Conservation (phyloP, 2,797 vertebrate genomes). For the Platalea minor region DNA sequence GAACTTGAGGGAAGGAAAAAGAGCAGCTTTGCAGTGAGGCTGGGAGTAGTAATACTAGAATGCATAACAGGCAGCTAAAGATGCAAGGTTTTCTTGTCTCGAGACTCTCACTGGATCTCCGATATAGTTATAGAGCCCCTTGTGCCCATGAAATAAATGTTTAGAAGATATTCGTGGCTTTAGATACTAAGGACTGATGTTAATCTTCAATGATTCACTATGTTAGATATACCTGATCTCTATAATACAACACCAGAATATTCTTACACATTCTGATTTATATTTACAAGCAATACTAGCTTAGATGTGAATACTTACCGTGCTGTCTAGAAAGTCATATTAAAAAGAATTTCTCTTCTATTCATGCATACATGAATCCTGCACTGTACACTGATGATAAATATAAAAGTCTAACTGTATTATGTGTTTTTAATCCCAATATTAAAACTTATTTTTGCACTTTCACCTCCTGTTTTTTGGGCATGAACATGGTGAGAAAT, state of each 20-base stretch:
- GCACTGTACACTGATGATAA: not conserved
- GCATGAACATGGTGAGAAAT: not conserved
- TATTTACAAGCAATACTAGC: not conserved
- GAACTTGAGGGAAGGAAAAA: not conserved
- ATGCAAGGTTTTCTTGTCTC: not conserved
- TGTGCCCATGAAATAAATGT: not conserved
- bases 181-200: not conserved
- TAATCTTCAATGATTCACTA: not conserved
- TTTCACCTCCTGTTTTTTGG: not conserved
- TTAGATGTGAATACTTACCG: not conserved
- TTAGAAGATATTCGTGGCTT: not conserved
- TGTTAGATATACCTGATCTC: not conserved
- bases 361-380: not conserved
- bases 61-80: not conserved
- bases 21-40: not conserved
- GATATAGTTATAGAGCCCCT: not conserved
- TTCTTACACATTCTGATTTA: not conserved
- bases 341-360: not conserved
- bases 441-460: not conserved
- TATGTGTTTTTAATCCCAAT: not conserved
- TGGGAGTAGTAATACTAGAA: not conserved
- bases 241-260: not conserved
- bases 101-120: not conserved
- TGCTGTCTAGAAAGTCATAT: not conserved
- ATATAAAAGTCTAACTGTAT: not conserved